Evolutionary conservation across 2,797 vertebrate species (phyloP).

Genomic region (Liasis olivaceus): DNA sequence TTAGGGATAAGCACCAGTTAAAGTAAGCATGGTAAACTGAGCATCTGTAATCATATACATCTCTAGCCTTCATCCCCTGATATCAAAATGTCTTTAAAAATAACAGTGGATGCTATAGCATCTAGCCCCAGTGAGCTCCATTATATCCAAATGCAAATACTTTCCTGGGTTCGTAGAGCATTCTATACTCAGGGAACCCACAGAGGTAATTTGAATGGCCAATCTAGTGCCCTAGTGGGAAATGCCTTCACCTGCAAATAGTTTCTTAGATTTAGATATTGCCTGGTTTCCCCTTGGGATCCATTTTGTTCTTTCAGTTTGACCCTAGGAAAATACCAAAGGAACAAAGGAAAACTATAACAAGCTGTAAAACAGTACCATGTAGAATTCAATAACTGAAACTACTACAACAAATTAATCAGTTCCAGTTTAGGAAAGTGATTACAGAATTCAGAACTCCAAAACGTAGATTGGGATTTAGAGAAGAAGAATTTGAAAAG

Average conservation of each 20-base stretch:
- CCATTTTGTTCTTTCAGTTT: background rate
- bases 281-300: background rate
- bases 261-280: background rate
- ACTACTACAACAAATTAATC: background rate
- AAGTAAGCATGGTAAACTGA: background rate
- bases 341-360: background rate
- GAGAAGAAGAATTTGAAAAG: background rate
- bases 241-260: background rate
- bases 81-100: background rate
- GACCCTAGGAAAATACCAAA: background rate
- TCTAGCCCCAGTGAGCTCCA: background rate
- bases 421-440: background rate
- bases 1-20: too few species aligned
- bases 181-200: background rate
- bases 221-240: background rate
- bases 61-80: background rate
- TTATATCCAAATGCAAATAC: background rate
- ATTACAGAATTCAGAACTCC: background rate
- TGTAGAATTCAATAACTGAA: background rate
- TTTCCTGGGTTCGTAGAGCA: background rate
- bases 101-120: background rate
- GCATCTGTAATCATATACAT: background rate
- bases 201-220: background rate
- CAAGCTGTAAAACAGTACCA: background rate
- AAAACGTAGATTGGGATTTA: background rate